Conservation (phyloP, 1,140 invertebrate species). For the Calycopis cecrops region DNA sequence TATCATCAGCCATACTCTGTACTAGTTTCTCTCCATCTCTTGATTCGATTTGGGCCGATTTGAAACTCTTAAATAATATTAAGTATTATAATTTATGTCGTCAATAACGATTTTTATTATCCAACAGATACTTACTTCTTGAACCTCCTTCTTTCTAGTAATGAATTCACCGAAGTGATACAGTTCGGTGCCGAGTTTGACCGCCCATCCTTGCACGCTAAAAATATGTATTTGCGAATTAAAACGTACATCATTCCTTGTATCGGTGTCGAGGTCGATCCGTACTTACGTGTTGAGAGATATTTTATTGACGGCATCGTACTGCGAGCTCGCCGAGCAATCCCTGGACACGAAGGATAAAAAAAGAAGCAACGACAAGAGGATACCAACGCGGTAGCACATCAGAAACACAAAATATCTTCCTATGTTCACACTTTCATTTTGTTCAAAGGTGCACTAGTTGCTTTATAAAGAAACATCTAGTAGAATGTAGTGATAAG, state of each 20-base stretch:
- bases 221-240: slow-evolving; percentile 50
- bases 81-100: slow-evolving; percentile 14
- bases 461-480: background rate
- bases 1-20: slow-evolving; percentile 85
- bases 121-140: slow-evolving; percentile 72
- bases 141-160: slow-evolving; percentile 82
- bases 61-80: slow-evolving; percentile 78
- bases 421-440: slow-evolving; percentile 26
- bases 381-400: slow-evolving; percentile 51
- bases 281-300: slow-evolving; percentile 61
- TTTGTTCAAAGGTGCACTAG: slow-evolving; percentile 9
- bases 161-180: slow-evolving; percentile 83
- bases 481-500: slow-evolving; percentile 29
- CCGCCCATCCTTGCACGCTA: slow-evolving; percentile 83
- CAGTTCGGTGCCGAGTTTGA: slow-evolving; percentile 82
- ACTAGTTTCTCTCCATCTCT: slow-evolving; percentile 83
- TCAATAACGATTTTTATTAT: too few relatives aligned
- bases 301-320: slow-evolving; percentile 54
- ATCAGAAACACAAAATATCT: slow-evolving; percentile 62
- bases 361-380: slow-evolving; percentile 48
- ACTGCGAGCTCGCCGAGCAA: slow-evolving; percentile 52
- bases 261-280: background rate
- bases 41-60: slow-evolving; percentile 80
- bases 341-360: slow-evolving; percentile 54
- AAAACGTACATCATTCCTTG: slow-evolving; percentile 1